Conservation (phyloP, 2,888 invertebrate species). For the Hirtodrosophila alboralis region DNA sequence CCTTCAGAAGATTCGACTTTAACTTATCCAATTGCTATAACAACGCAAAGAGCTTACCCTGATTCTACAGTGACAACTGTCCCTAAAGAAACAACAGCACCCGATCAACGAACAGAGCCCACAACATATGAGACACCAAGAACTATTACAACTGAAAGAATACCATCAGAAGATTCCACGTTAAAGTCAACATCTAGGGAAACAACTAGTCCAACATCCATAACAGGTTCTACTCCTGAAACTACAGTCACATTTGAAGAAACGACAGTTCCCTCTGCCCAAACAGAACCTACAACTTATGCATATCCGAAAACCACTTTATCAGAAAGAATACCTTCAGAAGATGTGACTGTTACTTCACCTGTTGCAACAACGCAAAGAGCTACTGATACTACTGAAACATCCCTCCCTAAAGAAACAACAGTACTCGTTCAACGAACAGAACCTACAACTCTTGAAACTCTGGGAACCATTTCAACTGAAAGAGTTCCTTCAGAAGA, state of each 20-base stretch:
- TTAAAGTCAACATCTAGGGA: too few relatives aligned
- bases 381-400: neutral
- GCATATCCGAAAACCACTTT: too few relatives aligned
- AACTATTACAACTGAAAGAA: neutral
- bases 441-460: neutral
- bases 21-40: too few relatives aligned
- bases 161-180: neutral
- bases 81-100: neutral
- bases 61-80: neutral
- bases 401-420: neutral
- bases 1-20: too few relatives aligned
- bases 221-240: too few relatives aligned
- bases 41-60: neutral
- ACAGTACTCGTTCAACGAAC: neutral
- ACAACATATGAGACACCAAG: neutral
- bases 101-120: neutral
- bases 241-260: too few relatives aligned
- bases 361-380: slow-evolving; percentile 2
- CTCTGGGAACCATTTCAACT: neutral
- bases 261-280: too few relatives aligned
- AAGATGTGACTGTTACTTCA: neutral
- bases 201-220: too few relatives aligned
- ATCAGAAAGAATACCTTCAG: too few relatives aligned
- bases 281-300: too few relatives aligned
- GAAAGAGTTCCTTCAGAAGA: neutral